Evolutionary conservation across 2,113 vertebrate species (phyloP).

Genomic region (Urocynchramus pylzowi): DNA sequence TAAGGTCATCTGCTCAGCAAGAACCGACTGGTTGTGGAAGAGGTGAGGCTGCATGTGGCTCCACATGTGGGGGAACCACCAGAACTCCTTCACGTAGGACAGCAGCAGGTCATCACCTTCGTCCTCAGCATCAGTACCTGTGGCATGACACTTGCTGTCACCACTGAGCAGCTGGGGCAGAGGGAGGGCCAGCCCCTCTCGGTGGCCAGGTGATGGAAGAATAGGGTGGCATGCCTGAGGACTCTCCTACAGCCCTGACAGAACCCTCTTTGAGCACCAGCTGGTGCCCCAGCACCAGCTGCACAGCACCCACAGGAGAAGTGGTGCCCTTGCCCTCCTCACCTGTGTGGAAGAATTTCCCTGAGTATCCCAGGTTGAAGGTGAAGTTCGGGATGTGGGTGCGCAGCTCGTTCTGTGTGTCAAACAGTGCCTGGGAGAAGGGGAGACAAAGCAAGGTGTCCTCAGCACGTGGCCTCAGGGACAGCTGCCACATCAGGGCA

Average conservation of each 20-base stretch:
- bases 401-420: slow-evolving; percentile 90
- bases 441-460: neutral
- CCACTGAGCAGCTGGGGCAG: rapidly evolving
- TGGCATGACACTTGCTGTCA: neutral
- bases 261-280: neutral
- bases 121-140: slow-evolving; percentile 94
- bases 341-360: slow-evolving; percentile 99
- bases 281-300: neutral
- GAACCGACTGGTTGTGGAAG: slow-evolving; percentile 96
- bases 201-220: neutral
- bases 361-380: slow-evolving; percentile 99
- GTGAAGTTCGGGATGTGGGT: slow-evolving; percentile 95
- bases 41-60: slow-evolving; percentile 99
- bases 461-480: rapidly evolving
- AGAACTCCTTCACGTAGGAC: slow-evolving; percentile 92
- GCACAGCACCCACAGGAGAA: neutral
- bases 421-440: slow-evolving; percentile 83
- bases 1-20: slow-evolving; percentile 95
- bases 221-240: neutral
- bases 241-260: neutral
- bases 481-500: rapidly evolving
- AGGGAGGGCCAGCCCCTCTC: neutral
- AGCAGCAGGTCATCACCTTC: slow-evolving; percentile 93
- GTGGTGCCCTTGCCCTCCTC: neutral
- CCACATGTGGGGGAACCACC: slow-evolving; percentile 99